Conservation (phyloP, 2,888 invertebrate species). For the Acanthococcus lagerstroemiae region DNA sequence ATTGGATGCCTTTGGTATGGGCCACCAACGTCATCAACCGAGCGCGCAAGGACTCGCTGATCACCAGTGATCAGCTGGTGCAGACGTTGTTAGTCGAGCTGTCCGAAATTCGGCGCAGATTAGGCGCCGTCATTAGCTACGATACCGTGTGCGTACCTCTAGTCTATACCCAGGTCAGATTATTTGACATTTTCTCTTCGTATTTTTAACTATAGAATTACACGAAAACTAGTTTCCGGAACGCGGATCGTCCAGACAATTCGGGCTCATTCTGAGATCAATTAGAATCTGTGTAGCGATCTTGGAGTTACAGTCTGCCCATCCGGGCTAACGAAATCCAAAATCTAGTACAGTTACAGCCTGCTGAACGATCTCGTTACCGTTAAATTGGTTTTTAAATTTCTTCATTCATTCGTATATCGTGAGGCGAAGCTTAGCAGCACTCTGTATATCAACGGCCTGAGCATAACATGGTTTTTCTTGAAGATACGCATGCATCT, state of each 20-base stretch:
- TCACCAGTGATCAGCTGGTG: constrained; percentile 82
- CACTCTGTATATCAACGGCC: background rate
- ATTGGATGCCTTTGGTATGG: constrained; percentile 92
- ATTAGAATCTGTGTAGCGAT: background rate
- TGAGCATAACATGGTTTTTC: background rate
- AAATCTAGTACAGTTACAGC: background rate
- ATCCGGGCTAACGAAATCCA: too few relatives aligned
- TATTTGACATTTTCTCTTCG: background rate
- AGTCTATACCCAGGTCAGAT: constrained; percentile 76
- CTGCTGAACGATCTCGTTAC: background rate
- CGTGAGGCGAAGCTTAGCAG: background rate
- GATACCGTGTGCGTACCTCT: constrained; percentile 86
- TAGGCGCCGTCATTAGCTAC: constrained; percentile 78
- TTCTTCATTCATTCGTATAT: constrained; percentile 13
- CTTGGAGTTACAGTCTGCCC: background rate
- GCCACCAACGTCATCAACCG: constrained; percentile 84
- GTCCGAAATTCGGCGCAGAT: constrained; percentile 72
- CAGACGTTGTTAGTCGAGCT: constrained; percentile 81
- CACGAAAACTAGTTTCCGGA: too few relatives aligned
- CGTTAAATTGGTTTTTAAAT: background rate
- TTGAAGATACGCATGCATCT: too few relatives aligned
- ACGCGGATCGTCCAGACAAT: too few relatives aligned
- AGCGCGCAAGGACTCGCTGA: constrained; percentile 72
- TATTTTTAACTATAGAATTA: background rate
- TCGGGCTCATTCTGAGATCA: background rate